Conservation (phyloP, 2,888 invertebrate genomes). For the Philaethria dido region DNA sequence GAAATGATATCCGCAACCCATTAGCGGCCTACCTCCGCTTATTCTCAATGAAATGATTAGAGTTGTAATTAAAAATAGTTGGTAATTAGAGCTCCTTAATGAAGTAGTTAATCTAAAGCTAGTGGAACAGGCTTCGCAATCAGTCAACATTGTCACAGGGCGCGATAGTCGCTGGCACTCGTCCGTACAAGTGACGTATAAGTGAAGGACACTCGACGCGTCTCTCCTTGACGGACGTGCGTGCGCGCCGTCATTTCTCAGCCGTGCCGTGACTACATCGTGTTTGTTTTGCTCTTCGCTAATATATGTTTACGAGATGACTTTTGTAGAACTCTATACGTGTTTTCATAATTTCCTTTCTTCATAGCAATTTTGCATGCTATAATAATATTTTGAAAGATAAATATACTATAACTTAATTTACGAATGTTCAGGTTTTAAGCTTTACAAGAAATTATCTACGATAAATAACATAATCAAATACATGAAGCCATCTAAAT, state of each 20-base stretch:
- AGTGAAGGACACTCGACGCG: constrained; percentile 38
- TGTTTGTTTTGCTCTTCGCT: constrained; percentile 31
- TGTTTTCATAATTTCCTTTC: constrained; percentile 15
- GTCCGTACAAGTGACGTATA: constrained; percentile 30
- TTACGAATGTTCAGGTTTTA: background rate
- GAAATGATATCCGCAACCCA: background rate
- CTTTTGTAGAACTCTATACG: constrained; percentile 14
- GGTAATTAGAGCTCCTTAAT: constrained; percentile 7
- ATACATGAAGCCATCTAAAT: constrained; percentile 16
- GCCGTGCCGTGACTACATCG: constrained; percentile 34
- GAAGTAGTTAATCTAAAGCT: constrained; percentile 3
- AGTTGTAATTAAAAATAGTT: constrained; percentile 17
- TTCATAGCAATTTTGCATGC: background rate
- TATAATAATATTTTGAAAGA: background rate
- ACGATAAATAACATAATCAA: constrained; percentile 4
- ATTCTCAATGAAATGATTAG: constrained; percentile 19
- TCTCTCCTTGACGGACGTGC: constrained; percentile 35
- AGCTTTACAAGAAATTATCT: background rate
- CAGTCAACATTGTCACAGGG: constrained; percentile 32
- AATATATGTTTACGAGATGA: constrained; percentile 32
- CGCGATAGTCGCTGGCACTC: constrained; percentile 21
- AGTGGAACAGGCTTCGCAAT: constrained; percentile 29
- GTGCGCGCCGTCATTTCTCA: constrained; percentile 42
- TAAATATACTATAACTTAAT: background rate
- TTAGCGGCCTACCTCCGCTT: constrained; percentile 18